Conservation (phyloP, 2,113 vertebrate genomes). For the Falco punctatus region DNA sequence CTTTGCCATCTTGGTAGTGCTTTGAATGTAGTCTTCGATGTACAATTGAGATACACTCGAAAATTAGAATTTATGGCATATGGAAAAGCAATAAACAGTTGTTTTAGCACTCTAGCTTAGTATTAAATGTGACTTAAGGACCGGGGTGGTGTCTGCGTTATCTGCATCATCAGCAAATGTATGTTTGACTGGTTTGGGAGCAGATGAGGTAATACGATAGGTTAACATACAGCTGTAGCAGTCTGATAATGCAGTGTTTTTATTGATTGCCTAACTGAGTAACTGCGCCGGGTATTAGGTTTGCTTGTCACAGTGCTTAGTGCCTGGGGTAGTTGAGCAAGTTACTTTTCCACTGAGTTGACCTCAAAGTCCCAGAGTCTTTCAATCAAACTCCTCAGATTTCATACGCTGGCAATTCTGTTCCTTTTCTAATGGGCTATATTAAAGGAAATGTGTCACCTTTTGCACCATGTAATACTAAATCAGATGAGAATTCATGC, state of each 20-base stretch:
- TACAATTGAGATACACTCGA: not conserved
- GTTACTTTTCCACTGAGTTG: constrained; percentile 68
- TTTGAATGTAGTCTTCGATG: not conserved
- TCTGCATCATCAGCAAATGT: constrained; percentile 56
- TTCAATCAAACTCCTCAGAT: constrained; percentile 74
- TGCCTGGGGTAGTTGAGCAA: constrained; percentile 72
- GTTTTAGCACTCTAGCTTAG: constrained; percentile 2
- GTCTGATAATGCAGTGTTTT: constrained; percentile 76
- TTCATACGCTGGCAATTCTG: constrained; percentile 71
- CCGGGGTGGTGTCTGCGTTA: constrained; percentile 10
- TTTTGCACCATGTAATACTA: constrained; percentile 79
- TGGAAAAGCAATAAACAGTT: not conserved
- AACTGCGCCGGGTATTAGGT: constrained; percentile 62
- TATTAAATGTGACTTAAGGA: constrained; percentile 11
- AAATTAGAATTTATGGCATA: constrained; percentile 9
- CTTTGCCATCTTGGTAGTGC: accelerated
- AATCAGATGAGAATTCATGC: constrained; percentile 84
- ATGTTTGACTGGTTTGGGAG: constrained; percentile 48
- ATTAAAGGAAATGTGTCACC: constrained; percentile 80
- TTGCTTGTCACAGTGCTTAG: constrained; percentile 68
- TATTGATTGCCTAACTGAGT: constrained; percentile 76
- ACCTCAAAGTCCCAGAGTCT: constrained; percentile 71
- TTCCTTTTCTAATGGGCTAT: constrained; percentile 70
- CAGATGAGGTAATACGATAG: constrained; percentile 60
- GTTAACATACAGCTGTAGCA: constrained; percentile 72